These are phyloP conservation scores for Sparidentex hasta DNA, from an alignment of 2,797 vertebrate species.

Conservation along the genomic window DNA sequence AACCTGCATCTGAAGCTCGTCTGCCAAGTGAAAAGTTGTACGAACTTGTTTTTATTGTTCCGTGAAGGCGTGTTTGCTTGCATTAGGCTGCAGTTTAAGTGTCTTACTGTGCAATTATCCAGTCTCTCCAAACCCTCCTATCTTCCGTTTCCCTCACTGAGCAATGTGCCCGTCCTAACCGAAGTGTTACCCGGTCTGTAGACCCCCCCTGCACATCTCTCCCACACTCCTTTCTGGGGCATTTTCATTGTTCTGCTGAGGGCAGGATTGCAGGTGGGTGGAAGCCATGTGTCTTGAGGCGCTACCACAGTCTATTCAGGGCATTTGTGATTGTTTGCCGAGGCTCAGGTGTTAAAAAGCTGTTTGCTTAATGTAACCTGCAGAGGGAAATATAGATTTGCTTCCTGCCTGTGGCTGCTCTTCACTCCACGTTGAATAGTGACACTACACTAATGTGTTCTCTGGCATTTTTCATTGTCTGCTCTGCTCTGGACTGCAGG, in stretches of 20 bases:
- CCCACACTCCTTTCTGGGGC: constrained; percentile 33
- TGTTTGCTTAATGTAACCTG: constrained; percentile 14
- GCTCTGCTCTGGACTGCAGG: constrained; percentile 50
- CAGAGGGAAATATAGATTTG: constrained; percentile 10
- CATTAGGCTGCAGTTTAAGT: not conserved
- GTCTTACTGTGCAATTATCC: not conserved
- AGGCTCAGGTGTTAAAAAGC: constrained; percentile 32
- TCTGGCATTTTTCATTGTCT: constrained; percentile 62
- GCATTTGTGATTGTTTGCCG: constrained; percentile 33
- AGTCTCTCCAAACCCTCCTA: not conserved
- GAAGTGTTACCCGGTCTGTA: constrained; percentile 27
- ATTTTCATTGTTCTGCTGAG: constrained; percentile 71
- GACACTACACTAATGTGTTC: constrained; percentile 11
- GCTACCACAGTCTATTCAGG: constrained; percentile 32
- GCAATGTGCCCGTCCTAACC: constrained; percentile 15
- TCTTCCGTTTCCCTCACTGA: constrained; percentile 8
- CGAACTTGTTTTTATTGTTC: constrained; percentile 15
- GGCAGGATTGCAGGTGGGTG: constrained; percentile 62
- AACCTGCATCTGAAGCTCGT: constrained; percentile 23
- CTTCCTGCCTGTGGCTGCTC: constrained; percentile 1
- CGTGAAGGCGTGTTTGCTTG: not conserved
- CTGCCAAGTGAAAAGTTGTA: constrained; percentile 24
- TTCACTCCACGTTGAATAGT: constrained; percentile 5
- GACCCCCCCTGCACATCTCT: constrained; percentile 20
- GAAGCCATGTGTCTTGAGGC: constrained; percentile 38